Evolutionary conservation across 2,113 vertebrate genomes (phyloP), one percentile per base, ranked within the genome.

Genomic region (Microtus pennsylvanicus): DNA sequence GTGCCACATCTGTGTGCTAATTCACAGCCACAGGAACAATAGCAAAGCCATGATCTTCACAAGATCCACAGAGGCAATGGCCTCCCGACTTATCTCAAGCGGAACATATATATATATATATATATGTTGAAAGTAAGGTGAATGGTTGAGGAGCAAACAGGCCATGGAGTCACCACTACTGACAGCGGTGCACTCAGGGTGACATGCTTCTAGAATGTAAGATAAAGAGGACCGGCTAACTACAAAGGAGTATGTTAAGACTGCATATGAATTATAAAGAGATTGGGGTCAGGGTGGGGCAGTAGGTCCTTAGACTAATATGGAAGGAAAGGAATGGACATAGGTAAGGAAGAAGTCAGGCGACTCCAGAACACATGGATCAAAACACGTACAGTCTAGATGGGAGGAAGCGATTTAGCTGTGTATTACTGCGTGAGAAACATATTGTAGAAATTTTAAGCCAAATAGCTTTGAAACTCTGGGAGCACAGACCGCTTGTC

Each of bases 81-180:
- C 10, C 28, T 58, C 63, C 55, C 7, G 30, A 42, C 67, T 90
- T 92, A 89, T 67, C 92, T 93, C 65, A 95, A 91, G 85, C 50
- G 85, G 67, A 63, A 65, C 0, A 33, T 19, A 33, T 67, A 47
- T 47, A 47, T 52, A 65, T 0, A 33, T 55, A 33, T 0, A 33
- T 55, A 33, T 67, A 50, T 77, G n/a, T 52, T 1, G 4, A 70
- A 96, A 96, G 76, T 72, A 83, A 89, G 87, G 78, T 22, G 87
- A 91, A 88, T 11, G 33, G 17, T 38, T 83, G 90, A 96, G 61
- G 0, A 93, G 65, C 55, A 92, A 83, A 95, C 83, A 77, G 42
- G 69, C 72, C 69, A 97, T 30, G 4, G 16, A 70, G 88, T 35
- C 77, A 24, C 42, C n/a, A 78, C 2, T 26, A 65, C 0, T 75